phyloP scores from a whole-genome alignment of 2,113 vertebrate genomes.

The Atrichornis clamosus region DNA sequence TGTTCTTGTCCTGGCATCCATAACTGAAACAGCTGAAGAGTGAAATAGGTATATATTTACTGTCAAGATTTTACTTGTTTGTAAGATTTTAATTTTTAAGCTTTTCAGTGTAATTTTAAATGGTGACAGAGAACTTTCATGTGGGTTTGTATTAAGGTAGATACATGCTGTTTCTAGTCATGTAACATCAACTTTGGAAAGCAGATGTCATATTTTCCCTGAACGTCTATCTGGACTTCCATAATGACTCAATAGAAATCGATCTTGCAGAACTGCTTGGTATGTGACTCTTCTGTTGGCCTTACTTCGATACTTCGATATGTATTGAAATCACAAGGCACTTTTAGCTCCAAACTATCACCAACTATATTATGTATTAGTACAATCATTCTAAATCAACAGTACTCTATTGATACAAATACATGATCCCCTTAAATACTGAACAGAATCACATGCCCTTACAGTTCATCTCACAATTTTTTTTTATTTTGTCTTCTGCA shows the following conservation, averaged over 20 bases:
- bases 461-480: background rate
- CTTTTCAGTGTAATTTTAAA: background rate
- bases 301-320: background rate
- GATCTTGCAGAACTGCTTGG: background rate
- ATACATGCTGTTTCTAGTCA: background rate
- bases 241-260: background rate
- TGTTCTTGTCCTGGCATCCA: background rate
- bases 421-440: background rate
- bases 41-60: background rate
- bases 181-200: background rate
- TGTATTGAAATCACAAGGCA: background rate
- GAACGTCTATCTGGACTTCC: background rate
- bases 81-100: background rate
- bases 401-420: background rate
- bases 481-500: background rate
- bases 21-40: background rate
- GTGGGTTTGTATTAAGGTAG: background rate
- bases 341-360: background rate
- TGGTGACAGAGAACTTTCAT: accelerated
- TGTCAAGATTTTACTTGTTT: background rate
- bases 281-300: background rate
- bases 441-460: background rate
- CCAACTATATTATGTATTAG: background rate
- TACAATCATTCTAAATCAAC: background rate
- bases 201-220: background rate